Evolutionary conservation across 2,113 vertebrate species (phyloP).

Genomic region (Benitochromis conjunctus): DNA sequence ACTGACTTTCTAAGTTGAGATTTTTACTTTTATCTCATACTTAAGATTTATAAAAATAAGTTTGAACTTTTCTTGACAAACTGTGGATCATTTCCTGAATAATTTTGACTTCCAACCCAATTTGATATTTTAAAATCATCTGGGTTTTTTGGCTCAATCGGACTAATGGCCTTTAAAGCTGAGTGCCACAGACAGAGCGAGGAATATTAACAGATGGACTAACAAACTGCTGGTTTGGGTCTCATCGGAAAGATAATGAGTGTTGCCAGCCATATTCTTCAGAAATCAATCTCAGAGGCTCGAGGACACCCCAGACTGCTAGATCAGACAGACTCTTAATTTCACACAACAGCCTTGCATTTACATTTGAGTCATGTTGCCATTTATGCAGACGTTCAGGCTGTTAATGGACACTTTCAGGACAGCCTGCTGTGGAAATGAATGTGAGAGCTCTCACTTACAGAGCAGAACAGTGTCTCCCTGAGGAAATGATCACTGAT

Average conservation of each 20-base stretch:
- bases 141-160: not conserved
- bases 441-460: not conserved
- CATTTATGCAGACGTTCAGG: not conserved
- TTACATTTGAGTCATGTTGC: not conserved
- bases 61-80: not conserved
- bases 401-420: not conserved
- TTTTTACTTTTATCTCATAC: not conserved
- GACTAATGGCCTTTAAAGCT: not conserved
- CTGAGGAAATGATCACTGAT: not conserved
- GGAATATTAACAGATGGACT: not conserved
- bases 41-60: not conserved
- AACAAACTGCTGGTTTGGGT: not conserved
- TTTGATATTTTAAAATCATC: not conserved
- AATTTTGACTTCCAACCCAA: accelerated
- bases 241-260: not conserved
- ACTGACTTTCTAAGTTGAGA: not conserved
- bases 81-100: not conserved
- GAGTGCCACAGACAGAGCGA: not conserved
- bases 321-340: not conserved
- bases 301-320: not conserved
- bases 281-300: not conserved
- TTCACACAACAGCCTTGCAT: not conserved
- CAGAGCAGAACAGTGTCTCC: not conserved
- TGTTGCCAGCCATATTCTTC: not conserved
- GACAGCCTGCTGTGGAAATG: not conserved